These are phyloP conservation scores for Calliopsis andreniformis DNA, from an alignment of 1,140 invertebrate species.

Conservation along the genomic window DNA sequence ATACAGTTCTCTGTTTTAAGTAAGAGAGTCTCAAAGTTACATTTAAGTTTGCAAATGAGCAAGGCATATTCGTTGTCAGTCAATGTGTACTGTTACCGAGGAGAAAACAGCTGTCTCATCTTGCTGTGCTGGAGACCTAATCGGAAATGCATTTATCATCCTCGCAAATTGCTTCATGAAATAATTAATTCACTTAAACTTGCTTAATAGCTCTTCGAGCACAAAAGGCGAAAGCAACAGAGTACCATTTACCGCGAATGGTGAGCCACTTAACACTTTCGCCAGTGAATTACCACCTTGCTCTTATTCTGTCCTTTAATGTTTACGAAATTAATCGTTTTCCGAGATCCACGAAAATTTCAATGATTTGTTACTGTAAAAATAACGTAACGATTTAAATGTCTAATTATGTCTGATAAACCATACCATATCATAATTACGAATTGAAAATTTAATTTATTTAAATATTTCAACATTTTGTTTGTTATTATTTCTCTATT, in stretches of 20 bases:
- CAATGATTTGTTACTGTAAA: background rate
- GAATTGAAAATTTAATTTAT: too few relatives aligned
- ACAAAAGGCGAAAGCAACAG: background rate
- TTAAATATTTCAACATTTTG: too few relatives aligned
- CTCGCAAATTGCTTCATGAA: conserved; percentile 15
- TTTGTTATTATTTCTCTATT: too few relatives aligned
- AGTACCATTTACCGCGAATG: background rate
- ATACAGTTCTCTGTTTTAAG: too few relatives aligned
- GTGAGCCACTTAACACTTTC: background rate
- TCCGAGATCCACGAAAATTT: background rate
- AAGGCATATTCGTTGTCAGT: background rate
- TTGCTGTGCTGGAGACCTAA: background rate
- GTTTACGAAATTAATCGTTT: background rate
- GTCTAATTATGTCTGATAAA: too few relatives aligned
- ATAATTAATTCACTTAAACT: conserved; percentile 8
- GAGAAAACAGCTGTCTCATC: conserved; percentile 23
- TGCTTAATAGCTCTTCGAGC: background rate
- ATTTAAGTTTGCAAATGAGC: background rate
- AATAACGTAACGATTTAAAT: too few relatives aligned
- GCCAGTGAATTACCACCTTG: background rate
- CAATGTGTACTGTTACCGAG: conserved; percentile 2
- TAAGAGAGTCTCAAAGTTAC: conserved; percentile 1
- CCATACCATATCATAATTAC: too few relatives aligned
- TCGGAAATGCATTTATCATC: conserved; percentile 21
- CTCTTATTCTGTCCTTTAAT: background rate